phyloP scores from a whole-genome alignment of 2,113 vertebrate genomes.

The Puntigrus tetrazona region DNA sequence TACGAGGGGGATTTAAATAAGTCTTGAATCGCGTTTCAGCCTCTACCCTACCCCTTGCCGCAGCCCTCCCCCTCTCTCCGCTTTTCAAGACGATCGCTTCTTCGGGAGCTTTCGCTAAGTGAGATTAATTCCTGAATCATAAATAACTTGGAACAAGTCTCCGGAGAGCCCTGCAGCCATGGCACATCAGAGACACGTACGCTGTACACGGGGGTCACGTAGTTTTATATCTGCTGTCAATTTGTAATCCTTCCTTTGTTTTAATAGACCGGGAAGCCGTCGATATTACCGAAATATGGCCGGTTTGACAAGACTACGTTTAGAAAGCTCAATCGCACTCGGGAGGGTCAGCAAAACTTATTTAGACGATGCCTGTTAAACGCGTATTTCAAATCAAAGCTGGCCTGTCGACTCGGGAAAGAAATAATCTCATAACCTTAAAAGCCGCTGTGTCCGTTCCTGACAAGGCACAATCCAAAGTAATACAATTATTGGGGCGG shows the following conservation, averaged over 20 bases:
- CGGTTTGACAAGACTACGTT: conserved; percentile 17
- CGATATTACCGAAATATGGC: conserved; percentile 51
- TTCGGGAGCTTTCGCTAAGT: conserved; percentile 70
- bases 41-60: conserved; percentile 10
- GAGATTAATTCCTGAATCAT: conserved; percentile 79
- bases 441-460: conserved; percentile 33
- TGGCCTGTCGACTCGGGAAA: not conserved
- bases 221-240: conserved; percentile 44
- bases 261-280: conserved; percentile 48
- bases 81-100: conserved; percentile 71
- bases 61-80: conserved; percentile 63
- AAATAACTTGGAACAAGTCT: conserved; percentile 74
- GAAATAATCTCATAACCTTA: not conserved
- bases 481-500: not conserved
- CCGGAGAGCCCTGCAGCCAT: conserved; percentile 58
- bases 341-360: not conserved
- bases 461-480: conserved; percentile 33
- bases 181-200: conserved; percentile 62
- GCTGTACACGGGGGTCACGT: not conserved
- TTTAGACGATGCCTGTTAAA: not conserved
- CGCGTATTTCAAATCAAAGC: conserved; percentile 50
- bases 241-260: conserved; percentile 68
- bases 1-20: conserved; percentile 81
- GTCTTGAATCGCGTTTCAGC: conserved; percentile 61
- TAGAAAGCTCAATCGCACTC: not conserved